A percentile compares a stretch with the other conserved stretches of the same genome.
Evolutionary conservation across 2,797 vertebrate species (phyloP).

Genomic region (Enteromius viviparus): DNA sequence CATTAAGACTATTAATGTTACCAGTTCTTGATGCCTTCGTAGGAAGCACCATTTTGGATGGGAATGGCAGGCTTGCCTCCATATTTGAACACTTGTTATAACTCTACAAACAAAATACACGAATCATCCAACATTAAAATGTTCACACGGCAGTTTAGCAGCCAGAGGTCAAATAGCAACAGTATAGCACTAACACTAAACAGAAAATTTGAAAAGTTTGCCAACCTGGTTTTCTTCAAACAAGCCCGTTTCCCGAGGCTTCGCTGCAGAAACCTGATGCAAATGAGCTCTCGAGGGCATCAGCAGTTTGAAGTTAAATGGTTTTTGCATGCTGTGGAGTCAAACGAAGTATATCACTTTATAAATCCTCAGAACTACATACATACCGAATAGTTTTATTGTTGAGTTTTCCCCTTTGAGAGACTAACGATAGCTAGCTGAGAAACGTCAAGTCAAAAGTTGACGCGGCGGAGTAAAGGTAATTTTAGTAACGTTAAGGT

Average conservation of each 20-base stretch:
- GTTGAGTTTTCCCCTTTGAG: background rate
- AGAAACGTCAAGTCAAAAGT: conserved; percentile 4
- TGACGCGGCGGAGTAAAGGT: background rate
- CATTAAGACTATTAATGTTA: conserved; percentile 59
- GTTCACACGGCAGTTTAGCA: background rate
- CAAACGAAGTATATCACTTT: background rate
- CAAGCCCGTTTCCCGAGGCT: conserved; percentile 64
- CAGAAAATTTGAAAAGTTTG: background rate
- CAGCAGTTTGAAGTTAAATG: conserved; percentile 78
- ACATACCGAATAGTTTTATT: background rate
- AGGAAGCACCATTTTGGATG: conserved; percentile 66
- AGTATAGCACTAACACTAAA: background rate
- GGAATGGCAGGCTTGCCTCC: conserved; percentile 71
- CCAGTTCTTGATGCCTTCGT: conserved; percentile 77
- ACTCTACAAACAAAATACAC: conserved; percentile 65
- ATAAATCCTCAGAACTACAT: background rate
- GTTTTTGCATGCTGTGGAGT: conserved; percentile 73
- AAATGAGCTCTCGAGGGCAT: conserved; percentile 70
- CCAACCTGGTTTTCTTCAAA: conserved; percentile 55
- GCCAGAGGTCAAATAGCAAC: background rate
- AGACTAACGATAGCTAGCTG: background rate
- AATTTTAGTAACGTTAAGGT: background rate
- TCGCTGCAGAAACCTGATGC: conserved; percentile 69
- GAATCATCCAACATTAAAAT: background rate
- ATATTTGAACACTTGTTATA: conserved; percentile 76